Evolutionary conservation across 2,797 vertebrate species (phyloP), one percentile per base, ranked within the genome.

Genomic region (Vireo griseus): DNA sequence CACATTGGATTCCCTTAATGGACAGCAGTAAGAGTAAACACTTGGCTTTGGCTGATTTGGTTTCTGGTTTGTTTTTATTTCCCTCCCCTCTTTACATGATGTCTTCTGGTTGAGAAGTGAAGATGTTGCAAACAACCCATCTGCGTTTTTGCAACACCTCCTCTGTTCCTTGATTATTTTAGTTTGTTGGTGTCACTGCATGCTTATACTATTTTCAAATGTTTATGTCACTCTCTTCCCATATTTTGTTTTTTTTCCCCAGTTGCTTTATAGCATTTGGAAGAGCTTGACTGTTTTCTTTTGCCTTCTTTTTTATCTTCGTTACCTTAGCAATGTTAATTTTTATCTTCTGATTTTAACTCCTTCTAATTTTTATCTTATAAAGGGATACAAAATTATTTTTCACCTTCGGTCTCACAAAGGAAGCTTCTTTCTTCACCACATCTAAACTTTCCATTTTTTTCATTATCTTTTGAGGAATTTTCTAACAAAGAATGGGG

Each of bases 91-190:
- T 57, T 82, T 63, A 66, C n/a, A 14, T 16, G 24, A 40, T 71
- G 86, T 86, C 29, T 59, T 88, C 33, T 83, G 42, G 76, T 74
- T 21, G 50, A 83, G 39, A 79, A 94, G 45, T 40, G 44, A 88
- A 69, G 88, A 86, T 92, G 78, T 85, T 92, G 73, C 58, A 62
- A 91, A 86, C 57, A 84, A 92, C 71, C 69, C 86, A 69, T 72
- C 80, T 92, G 90, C 33, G 4, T 68, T 92, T 95, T 68, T 68
- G 79, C 76, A 78, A 86, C 79, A 88, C 82, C 87, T 90, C 78
- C 91, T 92, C 93, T 92, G 57, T 87, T 84, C 52, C 73, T 78
- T 47, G 76, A 81, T 88, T 86, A 74, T 88, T 96, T 95, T 81
- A 80, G 82, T 68, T 94, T 94, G 75, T 84, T 94, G 79, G 59